Conservation (phyloP, 2,113 vertebrate species). For the Zosterops pallidus region DNA sequence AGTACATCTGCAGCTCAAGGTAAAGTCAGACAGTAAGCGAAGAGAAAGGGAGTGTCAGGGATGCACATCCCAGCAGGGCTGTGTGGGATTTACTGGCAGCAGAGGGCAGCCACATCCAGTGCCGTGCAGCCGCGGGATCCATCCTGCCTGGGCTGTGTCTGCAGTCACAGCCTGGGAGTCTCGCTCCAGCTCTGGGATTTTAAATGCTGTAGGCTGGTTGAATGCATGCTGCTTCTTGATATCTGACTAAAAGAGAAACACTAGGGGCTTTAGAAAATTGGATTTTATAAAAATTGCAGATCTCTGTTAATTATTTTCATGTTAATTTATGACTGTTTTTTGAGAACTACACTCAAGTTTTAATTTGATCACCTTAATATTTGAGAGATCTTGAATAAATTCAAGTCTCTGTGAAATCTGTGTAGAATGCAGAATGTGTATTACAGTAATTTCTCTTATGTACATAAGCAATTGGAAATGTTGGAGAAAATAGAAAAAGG, state of each 20-base stretch:
- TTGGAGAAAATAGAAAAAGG: background rate
- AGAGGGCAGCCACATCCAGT: slow-evolving; percentile 60
- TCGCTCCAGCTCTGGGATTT: no score
- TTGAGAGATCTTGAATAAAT: background rate
- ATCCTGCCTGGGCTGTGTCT: background rate
- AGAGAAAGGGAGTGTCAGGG: background rate
- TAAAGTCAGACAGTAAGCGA: fast-evolving
- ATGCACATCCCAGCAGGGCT: background rate
- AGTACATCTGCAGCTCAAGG: background rate
- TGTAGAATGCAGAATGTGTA: background rate
- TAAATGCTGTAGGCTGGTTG: background rate
- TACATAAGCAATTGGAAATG: background rate
- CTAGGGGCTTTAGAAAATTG: background rate
- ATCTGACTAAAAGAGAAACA: background rate
- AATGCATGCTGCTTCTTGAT: background rate
- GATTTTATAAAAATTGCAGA: background rate
- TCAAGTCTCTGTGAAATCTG: background rate
- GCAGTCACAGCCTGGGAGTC: background rate
- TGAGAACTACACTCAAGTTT: background rate
- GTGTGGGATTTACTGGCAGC: background rate
- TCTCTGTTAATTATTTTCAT: background rate
- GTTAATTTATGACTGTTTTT: background rate
- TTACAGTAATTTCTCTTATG: background rate
- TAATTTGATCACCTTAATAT: background rate
- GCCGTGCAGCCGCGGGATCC: fast-evolving